Conservation (phyloP, 1,140 invertebrate genomes). For the Colletes gigas region DNA sequence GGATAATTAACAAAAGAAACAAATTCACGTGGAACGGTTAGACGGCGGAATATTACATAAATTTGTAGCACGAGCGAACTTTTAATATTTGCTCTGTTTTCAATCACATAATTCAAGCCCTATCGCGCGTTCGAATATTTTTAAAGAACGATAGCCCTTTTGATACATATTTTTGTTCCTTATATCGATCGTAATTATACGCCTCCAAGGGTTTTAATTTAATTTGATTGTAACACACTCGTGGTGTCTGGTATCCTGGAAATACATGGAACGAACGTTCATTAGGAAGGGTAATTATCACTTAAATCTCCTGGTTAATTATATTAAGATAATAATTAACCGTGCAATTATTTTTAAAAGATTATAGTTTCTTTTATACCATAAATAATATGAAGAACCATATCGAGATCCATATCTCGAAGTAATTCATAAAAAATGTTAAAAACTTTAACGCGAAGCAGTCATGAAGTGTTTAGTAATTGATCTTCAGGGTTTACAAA, state of each 20-base stretch:
- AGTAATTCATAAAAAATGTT: too few relatives aligned
- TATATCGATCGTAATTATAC: neutral
- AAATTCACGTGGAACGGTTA: neutral
- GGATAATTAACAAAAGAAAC: constrained; percentile 14
- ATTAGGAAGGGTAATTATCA: neutral
- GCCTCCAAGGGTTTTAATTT: neutral
- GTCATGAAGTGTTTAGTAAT: neutral
- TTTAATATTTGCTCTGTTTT: neutral
- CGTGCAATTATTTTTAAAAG: neutral
- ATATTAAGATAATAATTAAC: too few relatives aligned
- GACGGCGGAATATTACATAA: neutral
- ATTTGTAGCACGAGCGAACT: neutral
- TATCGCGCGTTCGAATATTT: neutral
- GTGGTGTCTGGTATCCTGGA: neutral
- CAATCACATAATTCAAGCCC: neutral
- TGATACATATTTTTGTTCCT: too few relatives aligned
- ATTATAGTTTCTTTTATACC: too few relatives aligned
- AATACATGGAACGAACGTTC: neutral
- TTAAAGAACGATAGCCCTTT: neutral
- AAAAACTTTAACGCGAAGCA: too few relatives aligned
- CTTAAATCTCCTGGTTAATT: neutral
- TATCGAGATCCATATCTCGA: too few relatives aligned
- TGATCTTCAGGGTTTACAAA: neutral
- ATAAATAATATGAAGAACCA: too few relatives aligned
- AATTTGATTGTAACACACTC: neutral